A percentile compares a stretch with the other conserved stretches of the same genome.
These are phyloP conservation scores for Echinops telfairi DNA, from an alignment of 2,113 vertebrate species.

Conservation along the genomic window DNA sequence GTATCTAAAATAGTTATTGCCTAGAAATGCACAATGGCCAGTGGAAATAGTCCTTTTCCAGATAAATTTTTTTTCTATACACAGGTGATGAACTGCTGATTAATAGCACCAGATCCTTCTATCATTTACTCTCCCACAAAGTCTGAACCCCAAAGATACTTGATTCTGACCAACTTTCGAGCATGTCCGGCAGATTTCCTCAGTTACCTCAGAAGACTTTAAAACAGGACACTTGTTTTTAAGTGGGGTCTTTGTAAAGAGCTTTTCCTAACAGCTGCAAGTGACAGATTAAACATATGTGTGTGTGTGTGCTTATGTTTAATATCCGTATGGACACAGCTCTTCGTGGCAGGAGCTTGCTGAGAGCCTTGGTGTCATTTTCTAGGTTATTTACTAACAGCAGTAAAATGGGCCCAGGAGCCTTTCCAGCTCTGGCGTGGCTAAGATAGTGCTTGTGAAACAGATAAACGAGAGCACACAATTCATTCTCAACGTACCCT, in stretches of 20 bases:
- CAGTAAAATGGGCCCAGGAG: not conserved
- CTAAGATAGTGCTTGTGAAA: constrained; percentile 35
- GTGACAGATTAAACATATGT: not conserved
- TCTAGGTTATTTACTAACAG: not conserved
- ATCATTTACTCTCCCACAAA: not conserved
- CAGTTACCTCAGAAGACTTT: constrained; percentile 5
- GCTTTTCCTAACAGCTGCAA: constrained; percentile 34
- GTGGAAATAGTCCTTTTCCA: constrained; percentile 25
- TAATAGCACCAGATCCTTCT: not conserved
- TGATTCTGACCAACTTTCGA: not conserved
- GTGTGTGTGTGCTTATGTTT: constrained; percentile 11
- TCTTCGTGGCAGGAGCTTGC: not conserved
- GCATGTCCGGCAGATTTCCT: not conserved
- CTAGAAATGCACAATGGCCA: constrained; percentile 5
- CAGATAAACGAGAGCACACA: constrained; percentile 4
- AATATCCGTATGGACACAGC: not conserved
- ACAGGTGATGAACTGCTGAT: constrained; percentile 16
- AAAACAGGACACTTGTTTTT: not conserved
- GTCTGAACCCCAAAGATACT: constrained; percentile 33
- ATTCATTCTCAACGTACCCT: not conserved
- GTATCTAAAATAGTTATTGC: not conserved
- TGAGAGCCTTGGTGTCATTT: not conserved
- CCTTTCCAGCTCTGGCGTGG: not conserved
- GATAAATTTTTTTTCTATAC: not conserved
- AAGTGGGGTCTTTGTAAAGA: not conserved